Percentiles rank a stretch among this genome's conserved stretches.
Conservation (phyloP, 2,888 invertebrate genomes). For the Apotomis betuletana region DNA sequence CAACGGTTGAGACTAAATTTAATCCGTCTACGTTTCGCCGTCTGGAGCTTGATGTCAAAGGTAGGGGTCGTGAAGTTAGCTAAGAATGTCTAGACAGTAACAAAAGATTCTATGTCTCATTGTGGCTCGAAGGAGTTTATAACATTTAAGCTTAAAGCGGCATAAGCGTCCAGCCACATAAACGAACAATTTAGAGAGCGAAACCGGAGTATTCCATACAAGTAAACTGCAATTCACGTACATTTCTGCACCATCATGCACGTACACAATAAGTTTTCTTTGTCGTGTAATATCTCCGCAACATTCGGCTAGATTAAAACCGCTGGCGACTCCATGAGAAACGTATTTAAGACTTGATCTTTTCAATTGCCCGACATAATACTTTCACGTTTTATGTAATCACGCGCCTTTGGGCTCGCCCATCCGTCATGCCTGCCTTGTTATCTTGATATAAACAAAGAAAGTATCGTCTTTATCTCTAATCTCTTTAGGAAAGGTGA, state of each 20-base stretch:
- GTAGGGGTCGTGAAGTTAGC: conserved; percentile 22
- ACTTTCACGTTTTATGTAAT: conserved; percentile 77
- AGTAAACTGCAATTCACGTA: conserved; percentile 37
- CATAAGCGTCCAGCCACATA: conserved; percentile 26
- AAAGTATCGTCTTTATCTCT: conserved; percentile 66
- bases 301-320: conserved; percentile 53
- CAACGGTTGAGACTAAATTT: conserved; percentile 11
- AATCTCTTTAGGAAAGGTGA: conserved; percentile 60
- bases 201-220: conserved; percentile 33
- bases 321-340: conserved; percentile 50
- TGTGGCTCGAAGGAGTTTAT: not conserved
- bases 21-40: conserved; percentile 24
- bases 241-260: conserved; percentile 48
- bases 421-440: conserved; percentile 68
- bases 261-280: conserved; percentile 47
- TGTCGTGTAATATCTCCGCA: conserved; percentile 44
- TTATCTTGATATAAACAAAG: conserved; percentile 72
- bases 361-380: conserved; percentile 69
- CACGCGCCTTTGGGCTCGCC: conserved; percentile 67
- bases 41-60: conserved; percentile 33
- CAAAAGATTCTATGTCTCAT: not conserved
- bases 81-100: not conserved
- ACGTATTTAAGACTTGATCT: conserved; percentile 60
- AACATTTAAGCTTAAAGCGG: not conserved
- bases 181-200: conserved; percentile 32